Conservation (phyloP, 2,797 vertebrate genomes). For the Salmo trutta region DNA sequence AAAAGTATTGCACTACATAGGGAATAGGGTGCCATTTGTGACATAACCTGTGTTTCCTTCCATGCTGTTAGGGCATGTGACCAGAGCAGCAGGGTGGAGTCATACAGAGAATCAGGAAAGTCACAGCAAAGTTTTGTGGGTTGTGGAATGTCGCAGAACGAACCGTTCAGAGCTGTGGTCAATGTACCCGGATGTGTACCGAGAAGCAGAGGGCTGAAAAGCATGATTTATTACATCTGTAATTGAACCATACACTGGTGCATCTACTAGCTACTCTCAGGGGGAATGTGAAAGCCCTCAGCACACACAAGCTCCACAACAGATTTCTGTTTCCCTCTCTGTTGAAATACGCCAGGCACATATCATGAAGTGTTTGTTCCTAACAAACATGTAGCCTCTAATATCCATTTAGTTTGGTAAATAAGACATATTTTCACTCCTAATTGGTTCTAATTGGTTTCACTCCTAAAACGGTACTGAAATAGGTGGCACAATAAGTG, state of each 20-base stretch:
- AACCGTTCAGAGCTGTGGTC: slow-evolving; percentile 12
- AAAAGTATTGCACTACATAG: not conserved
- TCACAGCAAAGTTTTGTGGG: slow-evolving; percentile 5
- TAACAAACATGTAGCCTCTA: slow-evolving; percentile 33
- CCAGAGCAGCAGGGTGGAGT: slow-evolving; percentile 36
- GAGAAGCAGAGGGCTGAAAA: slow-evolving; percentile 35
- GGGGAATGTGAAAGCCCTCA: slow-evolving; percentile 23
- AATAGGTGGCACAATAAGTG: slow-evolving; percentile 17
- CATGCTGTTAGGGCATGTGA: not conserved
- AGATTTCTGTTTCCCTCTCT: slow-evolving; percentile 29
- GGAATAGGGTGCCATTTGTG: not conserved
- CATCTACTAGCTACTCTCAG: slow-evolving; percentile 15
- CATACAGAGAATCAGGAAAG: slow-evolving; percentile 32
- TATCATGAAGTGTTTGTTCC: slow-evolving; percentile 40
- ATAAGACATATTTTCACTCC: slow-evolving; percentile 34
- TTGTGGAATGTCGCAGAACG: not conserved
- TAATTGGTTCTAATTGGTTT: no score
- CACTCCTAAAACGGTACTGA: slow-evolving; percentile 28
- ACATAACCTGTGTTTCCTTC: not conserved
- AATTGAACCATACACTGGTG: slow-evolving; percentile 36
- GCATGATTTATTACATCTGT: slow-evolving; percentile 51
- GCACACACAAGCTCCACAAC: not conserved
- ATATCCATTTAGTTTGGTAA: slow-evolving; percentile 46
- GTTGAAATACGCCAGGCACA: slow-evolving; percentile 19
- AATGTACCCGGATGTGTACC: slow-evolving; percentile 22